Conservation (phyloP, 2,888 invertebrate species). For the Caradrina kadenii region DNA sequence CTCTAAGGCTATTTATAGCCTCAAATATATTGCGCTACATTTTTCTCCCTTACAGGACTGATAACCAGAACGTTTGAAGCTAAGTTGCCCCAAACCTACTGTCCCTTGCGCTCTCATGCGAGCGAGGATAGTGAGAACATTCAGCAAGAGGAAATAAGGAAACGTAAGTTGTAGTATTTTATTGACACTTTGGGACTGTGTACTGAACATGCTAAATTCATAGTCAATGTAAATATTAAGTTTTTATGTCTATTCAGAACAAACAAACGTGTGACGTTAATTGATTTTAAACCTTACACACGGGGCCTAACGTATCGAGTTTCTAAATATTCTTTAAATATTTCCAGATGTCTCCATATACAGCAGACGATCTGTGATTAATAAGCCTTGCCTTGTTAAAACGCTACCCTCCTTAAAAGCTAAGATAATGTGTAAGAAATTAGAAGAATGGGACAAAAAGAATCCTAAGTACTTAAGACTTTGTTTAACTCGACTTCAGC, state of each 20-base stretch:
- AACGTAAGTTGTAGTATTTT: neutral
- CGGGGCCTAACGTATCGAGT: too few species aligned
- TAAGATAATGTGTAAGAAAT: constrained; percentile 10
- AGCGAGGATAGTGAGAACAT: neutral
- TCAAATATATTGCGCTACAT: too few species aligned
- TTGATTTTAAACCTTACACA: too few species aligned
- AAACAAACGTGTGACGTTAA: too few species aligned
- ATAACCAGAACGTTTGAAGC: neutral
- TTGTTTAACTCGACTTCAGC: neutral
- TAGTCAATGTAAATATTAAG: too few species aligned
- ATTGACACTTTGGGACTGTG: too few species aligned
- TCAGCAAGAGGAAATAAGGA: neutral
- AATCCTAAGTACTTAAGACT: constrained; percentile 27
- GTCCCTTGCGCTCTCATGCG: neutral
- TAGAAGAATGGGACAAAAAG: constrained; percentile 31
- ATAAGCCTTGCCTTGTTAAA: neutral
- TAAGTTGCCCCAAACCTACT: neutral
- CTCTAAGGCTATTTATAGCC: too few species aligned
- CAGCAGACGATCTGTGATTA: too few species aligned
- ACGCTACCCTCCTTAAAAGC: neutral
- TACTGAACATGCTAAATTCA: too few species aligned
- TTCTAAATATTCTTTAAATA: too few species aligned
- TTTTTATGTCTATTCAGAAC: too few species aligned
- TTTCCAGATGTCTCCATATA: too few species aligned
- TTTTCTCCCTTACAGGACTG: neutral